These are phyloP conservation scores for Neosilurus mollespiculum DNA, from an alignment of 2,797 vertebrate genomes.

Conservation along the genomic window DNA sequence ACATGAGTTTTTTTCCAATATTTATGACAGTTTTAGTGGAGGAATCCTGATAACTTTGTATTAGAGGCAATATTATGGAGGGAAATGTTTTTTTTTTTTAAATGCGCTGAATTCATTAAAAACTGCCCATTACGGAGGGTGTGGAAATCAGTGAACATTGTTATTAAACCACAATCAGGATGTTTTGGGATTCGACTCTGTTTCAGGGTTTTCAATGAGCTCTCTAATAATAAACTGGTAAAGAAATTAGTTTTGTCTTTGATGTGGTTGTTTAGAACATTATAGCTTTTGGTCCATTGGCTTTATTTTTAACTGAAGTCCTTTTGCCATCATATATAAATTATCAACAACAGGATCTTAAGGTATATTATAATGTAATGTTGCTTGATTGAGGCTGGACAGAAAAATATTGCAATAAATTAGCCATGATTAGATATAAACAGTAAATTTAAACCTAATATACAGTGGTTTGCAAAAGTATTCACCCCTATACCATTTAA, in stretches of 20 bases:
- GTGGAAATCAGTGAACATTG: neutral
- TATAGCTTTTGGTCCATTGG: neutral
- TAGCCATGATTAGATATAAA: neutral
- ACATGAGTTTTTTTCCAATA: neutral
- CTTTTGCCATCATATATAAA: neutral
- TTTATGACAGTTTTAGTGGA: neutral
- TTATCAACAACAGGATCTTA: neutral
- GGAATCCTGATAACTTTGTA: neutral
- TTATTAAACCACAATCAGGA: constrained; percentile 25
- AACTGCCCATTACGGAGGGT: neutral
- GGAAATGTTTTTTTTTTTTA: neutral
- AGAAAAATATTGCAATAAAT: neutral
- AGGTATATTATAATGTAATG: neutral
- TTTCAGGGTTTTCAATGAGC: neutral
- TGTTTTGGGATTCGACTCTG: constrained; percentile 16
- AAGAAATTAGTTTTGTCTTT: neutral
- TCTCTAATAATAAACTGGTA: neutral
- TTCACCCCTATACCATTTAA: no score
- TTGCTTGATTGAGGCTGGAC: neutral
- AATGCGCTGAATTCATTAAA: no score
- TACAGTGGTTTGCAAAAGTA: no score
- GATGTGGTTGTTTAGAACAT: neutral
- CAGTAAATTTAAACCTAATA: neutral
- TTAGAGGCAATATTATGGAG: neutral
- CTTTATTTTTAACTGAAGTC: neutral